phyloP scores from a whole-genome alignment of 1,140 invertebrate species.

The Tetragonula clypearis region DNA sequence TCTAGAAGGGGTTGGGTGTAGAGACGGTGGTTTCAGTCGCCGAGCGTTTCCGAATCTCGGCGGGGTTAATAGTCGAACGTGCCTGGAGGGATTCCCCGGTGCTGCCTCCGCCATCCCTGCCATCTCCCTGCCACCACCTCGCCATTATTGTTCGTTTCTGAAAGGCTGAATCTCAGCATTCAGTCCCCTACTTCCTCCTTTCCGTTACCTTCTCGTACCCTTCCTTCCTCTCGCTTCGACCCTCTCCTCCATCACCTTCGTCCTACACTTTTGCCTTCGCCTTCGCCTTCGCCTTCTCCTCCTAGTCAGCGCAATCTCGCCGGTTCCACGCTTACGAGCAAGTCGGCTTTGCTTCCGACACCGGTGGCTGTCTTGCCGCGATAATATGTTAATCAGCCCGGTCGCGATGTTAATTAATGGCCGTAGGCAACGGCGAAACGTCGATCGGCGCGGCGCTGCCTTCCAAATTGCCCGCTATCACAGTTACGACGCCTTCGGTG shows the following conservation, averaged over 20 bases:
- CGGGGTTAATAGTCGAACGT: conserved; percentile 73
- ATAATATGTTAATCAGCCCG: conserved; percentile 75
- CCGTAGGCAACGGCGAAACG: conserved; percentile 35
- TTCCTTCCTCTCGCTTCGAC: background rate
- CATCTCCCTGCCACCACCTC: conserved; percentile 7
- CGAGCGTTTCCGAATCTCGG: conserved; percentile 69
- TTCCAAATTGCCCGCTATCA: conserved; percentile 33
- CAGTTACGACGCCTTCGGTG: background rate
- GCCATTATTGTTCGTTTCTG: conserved; percentile 62
- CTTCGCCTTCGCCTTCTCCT: no score
- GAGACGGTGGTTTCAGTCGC: conserved; percentile 62
- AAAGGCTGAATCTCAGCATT: conserved; percentile 59
- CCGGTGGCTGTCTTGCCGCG: conserved; percentile 67
- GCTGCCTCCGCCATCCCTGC: conserved; percentile 18
- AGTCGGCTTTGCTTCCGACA: conserved; percentile 10
- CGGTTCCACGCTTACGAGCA: conserved; percentile 34
- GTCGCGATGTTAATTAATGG: conserved; percentile 74
- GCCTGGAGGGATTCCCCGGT: conserved; percentile 63
- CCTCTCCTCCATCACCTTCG: background rate
- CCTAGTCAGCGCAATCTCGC: conserved; percentile 44
- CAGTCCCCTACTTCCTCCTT: conserved; percentile 44
- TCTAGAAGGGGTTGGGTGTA: conserved; percentile 58
- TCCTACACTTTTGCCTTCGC: no score
- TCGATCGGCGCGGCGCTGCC: conserved; percentile 57
- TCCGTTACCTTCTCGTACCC: conserved; percentile 16